Evolutionary conservation across 2,888 invertebrate genomes (phyloP), one percentile per base, ranked within the genome.

Genomic region (Leptinotarsa peninsularis): DNA sequence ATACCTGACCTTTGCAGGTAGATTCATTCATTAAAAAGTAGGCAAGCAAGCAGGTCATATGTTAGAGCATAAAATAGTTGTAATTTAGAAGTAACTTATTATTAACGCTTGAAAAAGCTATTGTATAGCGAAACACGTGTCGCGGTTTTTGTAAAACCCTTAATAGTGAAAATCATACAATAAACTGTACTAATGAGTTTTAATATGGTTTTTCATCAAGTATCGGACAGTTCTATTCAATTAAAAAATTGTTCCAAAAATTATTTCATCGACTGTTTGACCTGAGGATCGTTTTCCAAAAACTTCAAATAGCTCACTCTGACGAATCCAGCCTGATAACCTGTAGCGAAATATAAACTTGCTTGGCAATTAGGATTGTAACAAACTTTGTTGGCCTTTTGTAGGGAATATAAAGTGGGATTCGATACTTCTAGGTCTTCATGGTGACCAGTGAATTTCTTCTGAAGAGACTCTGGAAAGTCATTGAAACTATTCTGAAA

Each of bases 271-370:
- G 60, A 69, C 14, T 3, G 50, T 49, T 67, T 56, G 74, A 83
- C 77, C 71, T 80, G 81, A n/a, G 67, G 43, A 76, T 84, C 84
- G 17, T 76, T 73, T 63, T 82, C 82, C 74, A 87, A 79, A 78
- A 86, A 86, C 66, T 83, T 81, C 77, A 87, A 76, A 77, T 80
- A 82, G 67, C 80, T 83, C 50, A 89, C 74, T 73, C 89, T 81
- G 14, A 90, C 85, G 76, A 90, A 86, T n/a, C 90, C 90, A 54
- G 88, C 86, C 77, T 90, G 89, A 79, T 88, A 89, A n/a, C 89
- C 90, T 21, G 86, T 82, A 27, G 89, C 89, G 49, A 88, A 83
- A 85, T 87, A 89, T 17, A 86, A 80, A 81, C 86, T 88, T 14
- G 89, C 87, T 27, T 87, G 84, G 71, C 82, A 75, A 80, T 90